Evolutionary conservation across 2,113 vertebrate species (phyloP), one percentile per base, ranked within the genome.

Genomic region (Nanger granti): DNA sequence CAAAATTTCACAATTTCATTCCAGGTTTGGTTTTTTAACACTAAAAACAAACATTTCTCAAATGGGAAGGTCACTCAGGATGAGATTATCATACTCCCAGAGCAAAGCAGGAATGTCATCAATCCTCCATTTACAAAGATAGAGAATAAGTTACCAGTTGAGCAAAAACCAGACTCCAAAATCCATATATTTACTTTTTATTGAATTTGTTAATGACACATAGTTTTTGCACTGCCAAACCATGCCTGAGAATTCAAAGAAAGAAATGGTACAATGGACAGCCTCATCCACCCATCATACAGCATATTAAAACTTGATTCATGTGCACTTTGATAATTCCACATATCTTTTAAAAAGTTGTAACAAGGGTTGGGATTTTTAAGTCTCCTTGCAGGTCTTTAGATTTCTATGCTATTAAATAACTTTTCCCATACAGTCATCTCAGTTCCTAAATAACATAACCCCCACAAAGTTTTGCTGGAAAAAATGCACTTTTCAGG

Each of bases 141-240:
- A 93, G 5, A 55, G 80, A 17, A 15, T 85, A 57, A 85, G 54
- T 57, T 85, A 85, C 34, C 83, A 15, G 31, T 66, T 41, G 47
- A 93, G 79, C 60, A 93, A 91, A 95, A 97, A 82, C 18, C 1
- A 97, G 95, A 98, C 97, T 97, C 97, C 98, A 96, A 86, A 86
- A 96, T 95, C 96, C 98, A 97, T 95, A 94, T 97, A 98, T 97
- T 98, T 98, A 96, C 98, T 98, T 98, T 99, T 99, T 99, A 99
- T 99, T 99, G 97, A 97, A 98, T 98, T 98, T 98, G 94, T 98
- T 99, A 98, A 98, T 98, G 98, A 98, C 98, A 99, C 98, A 99
- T 97, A 98, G 96, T 99, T 98, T 94, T 98, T 98, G 96, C 98
- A 98, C 98, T 99, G 98, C 98, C 98, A 98, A 98, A 98, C 98